Base-by-base conservation (phyloP, 2,797 vertebrate species). In the Antennarius maculatus region DNA sequence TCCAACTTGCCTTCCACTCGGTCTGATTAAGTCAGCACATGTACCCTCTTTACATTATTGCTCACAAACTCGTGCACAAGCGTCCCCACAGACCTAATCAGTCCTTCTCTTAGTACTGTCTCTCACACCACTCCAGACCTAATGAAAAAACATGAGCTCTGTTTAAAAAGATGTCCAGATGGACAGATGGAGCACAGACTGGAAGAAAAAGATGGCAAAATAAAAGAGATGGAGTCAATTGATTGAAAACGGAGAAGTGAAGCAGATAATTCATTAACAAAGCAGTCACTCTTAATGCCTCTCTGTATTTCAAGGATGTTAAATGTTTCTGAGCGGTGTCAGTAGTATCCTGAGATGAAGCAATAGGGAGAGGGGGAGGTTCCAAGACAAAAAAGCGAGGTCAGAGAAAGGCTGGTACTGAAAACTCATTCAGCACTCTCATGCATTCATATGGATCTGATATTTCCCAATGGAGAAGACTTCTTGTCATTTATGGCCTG, bases 21-120 rank as follows among this genome's bases (percentile, higher is more conserved):
- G 68, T 68, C 84, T 86, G 86, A 86, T 89, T 88, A 90, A 92
- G 79, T 91, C 86, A 39, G 86, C 79, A 82, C 87, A 82, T 82
- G 83, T 69, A 71, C 65, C 72, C 74, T 76, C 76, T 80, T 79
- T 86, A 83, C 78, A 84, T 89, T 84, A 84, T 79, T 75, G 37
- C 82, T 31, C 27, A 23, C 53, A 55, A 53, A 57, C 61, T 41
- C 41, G 2, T 31, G 54, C 72, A 67, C 4, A 0, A 16, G 45
- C 31, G 17, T 89, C 83, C 80, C 88, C 29, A 58, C 66, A 78
- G 83, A 88, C 81, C 84, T 84, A 84, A 88, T 78, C 72, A 86
- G 79, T 48, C 74, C 74, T 64, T 55, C 77, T 80, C 73, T 79
- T 70, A 59, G 58, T 69, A 7, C 29, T 74, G 70, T 70, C 66